Base-by-base conservation (phyloP, 1,140 invertebrate species). In the Rhysida immarginata region DNA sequence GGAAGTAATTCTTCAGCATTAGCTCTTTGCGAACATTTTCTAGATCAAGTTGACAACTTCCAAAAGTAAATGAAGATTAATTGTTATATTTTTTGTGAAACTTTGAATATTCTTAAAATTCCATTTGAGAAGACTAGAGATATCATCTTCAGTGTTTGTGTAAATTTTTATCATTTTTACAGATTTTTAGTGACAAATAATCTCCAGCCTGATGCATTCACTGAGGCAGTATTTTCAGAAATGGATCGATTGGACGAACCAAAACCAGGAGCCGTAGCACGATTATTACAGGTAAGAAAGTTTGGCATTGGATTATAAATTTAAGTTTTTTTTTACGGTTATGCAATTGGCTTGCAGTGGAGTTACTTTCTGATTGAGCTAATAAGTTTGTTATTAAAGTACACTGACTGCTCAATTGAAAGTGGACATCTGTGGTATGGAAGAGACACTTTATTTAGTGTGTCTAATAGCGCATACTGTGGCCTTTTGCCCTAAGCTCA, bases 191-290 rank as follows among this genome's bases (percentile, higher is more conserved):
- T 59, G 45, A 65, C 71, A 24, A 61, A 69, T 68, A 74, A 75
- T 44, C 65, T 83, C 51, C 70, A 76, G 54, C 72, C 82, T 24
- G 86, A 91, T 67, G 74, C 78, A 24, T 94, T 94, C 64, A 89
- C 87, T 0, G 75, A 80, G 20, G 75, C 80, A 29, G 72, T 96
- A 5, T 81, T 93, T 59, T 77, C 80, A 60, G 83, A 88, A 63
- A 71, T 95, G 59, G 78, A 82, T 26, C 74, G 76, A 14, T 72
- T 90, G 29, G 81, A 84, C 41, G 87, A 93, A 63, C 82, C 84
- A 0, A 91, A 91, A 69, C 87, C 92, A 5, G 83, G 73, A n/a
- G 78, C 81, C 1, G 79, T 95, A 5, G 83, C 86, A 11, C 77
- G 86, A 44, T 76, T 85, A 51, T 68, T 96, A 11, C 74, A 91